Evolutionary conservation across 2,888 invertebrate species (phyloP).

Genomic region (Trypoxylon attenuatum): DNA sequence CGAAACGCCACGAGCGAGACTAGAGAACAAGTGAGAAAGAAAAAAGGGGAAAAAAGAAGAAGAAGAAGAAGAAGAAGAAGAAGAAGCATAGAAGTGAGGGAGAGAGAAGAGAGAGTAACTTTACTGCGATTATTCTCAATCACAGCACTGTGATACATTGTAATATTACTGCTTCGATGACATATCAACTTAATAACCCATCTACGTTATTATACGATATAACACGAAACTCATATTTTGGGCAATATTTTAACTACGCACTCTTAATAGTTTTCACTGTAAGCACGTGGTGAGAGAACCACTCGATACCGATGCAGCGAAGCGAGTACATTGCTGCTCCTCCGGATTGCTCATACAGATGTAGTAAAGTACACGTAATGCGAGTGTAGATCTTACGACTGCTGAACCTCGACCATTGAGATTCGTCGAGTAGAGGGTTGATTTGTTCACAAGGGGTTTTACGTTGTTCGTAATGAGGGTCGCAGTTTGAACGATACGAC

Average conservation of each 20-base stretch:
- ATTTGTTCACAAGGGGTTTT: too few relatives aligned
- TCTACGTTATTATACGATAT: slow-evolving; percentile 40
- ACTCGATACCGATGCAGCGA: slow-evolving; percentile 27
- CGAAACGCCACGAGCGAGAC: slow-evolving; percentile 18
- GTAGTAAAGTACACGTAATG: neutral
- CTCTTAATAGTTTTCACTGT: slow-evolving; percentile 59
- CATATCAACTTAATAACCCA: slow-evolving; percentile 65
- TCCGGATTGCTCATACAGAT: too few relatives aligned
- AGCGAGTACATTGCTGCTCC: too few relatives aligned
- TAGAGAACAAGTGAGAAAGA: neutral
- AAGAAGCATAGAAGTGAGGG: neutral
- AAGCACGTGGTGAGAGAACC: slow-evolving; percentile 40
- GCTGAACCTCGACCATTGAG: too few relatives aligned
- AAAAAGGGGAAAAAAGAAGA: slow-evolving; percentile 13
- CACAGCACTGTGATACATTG: slow-evolving; percentile 68
- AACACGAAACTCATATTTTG: slow-evolving; percentile 52
- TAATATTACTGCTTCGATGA: slow-evolving; percentile 61
- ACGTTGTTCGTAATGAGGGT: too few relatives aligned
- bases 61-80: slow-evolving; percentile 1
- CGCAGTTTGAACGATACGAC: too few relatives aligned
- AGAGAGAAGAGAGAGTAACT: slow-evolving; percentile 37
- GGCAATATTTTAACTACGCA: slow-evolving; percentile 59
- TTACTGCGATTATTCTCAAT: slow-evolving; percentile 63
- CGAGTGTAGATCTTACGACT: too few relatives aligned
- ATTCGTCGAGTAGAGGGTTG: too few relatives aligned